A percentile compares a stretch with the other conserved stretches of the same genome.
phyloP scores from a whole-genome alignment of 2,888 invertebrate species.

The Adela reaumurella region DNA sequence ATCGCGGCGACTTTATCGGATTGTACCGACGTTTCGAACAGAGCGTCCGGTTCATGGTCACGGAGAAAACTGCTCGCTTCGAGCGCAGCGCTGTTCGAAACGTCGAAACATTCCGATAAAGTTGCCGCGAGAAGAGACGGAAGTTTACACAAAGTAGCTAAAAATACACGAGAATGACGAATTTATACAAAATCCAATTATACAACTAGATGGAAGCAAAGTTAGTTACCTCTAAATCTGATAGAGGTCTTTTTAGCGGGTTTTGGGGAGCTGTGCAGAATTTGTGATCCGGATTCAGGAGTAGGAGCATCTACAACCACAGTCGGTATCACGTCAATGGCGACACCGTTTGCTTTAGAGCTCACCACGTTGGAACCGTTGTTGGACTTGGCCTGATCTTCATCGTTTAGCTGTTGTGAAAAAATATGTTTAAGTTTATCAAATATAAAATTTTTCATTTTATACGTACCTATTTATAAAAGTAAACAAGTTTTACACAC shows the following conservation, averaged over 20 bases:
- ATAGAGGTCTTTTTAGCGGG: conserved; percentile 39
- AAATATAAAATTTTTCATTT: conserved; percentile 9
- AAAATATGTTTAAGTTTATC: too few relatives aligned
- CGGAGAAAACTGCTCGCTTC: too few relatives aligned
- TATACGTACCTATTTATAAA: too few relatives aligned
- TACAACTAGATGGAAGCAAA: conserved; percentile 3
- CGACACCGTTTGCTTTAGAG: conserved; percentile 28
- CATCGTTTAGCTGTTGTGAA: conserved; percentile 27
- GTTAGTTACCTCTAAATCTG: conserved; percentile 53
- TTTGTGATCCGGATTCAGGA: conserved; percentile 20
- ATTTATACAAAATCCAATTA: conserved; percentile 4
- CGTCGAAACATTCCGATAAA: too few relatives aligned
- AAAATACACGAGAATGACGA: too few relatives aligned
- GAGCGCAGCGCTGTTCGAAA: not conserved
- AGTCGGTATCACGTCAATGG: conserved; percentile 27
- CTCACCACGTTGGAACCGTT: conserved; percentile 23
- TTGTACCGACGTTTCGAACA: too few relatives aligned
- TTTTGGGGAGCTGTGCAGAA: conserved; percentile 12
- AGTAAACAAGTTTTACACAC: too few relatives aligned
- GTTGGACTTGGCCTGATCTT: conserved; percentile 19
- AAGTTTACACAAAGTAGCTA: too few relatives aligned
- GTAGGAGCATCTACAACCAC: conserved; percentile 30
- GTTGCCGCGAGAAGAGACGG: too few relatives aligned
- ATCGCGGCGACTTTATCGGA: too few relatives aligned
- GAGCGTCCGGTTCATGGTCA: too few relatives aligned